Conservation (phyloP, 2,888 invertebrate species). For the Lordiphosa andalusiaca region DNA sequence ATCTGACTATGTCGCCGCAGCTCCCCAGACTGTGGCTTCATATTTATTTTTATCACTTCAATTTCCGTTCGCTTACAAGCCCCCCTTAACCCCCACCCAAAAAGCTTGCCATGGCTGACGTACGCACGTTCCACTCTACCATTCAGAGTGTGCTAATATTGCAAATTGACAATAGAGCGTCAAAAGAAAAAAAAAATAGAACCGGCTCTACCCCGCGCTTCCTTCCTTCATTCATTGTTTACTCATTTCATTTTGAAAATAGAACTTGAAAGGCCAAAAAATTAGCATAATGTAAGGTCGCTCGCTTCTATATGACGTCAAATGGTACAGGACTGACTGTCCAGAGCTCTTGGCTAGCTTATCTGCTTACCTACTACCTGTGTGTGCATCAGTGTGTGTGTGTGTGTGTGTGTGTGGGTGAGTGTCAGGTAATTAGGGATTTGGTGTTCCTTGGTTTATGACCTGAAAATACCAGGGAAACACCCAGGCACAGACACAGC, state of each 20-base stretch:
- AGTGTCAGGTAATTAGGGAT: slow-evolving; percentile 10
- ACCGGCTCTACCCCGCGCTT: slow-evolving; percentile 38
- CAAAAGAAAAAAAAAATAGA: slow-evolving; percentile 41
- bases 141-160: slow-evolving; percentile 60
- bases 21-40: slow-evolving; percentile 51
- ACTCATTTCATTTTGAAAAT: slow-evolving; percentile 51
- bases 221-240: slow-evolving; percentile 37
- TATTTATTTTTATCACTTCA: slow-evolving; percentile 72
- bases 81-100: slow-evolving; percentile 4
- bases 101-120: slow-evolving; percentile 37
- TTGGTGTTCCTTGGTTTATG: slow-evolving; percentile 21
- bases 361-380: neutral
- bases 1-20: slow-evolving; percentile 32
- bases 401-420: too few species aligned
- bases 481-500: slow-evolving; percentile 10
- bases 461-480: slow-evolving; percentile 31
- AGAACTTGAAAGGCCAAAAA: slow-evolving; percentile 44
- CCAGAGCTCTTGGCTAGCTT: neutral
- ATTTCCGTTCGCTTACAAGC: slow-evolving; percentile 63
- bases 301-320: slow-evolving; percentile 11
- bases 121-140: slow-evolving; percentile 33
- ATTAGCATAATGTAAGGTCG: slow-evolving; percentile 66
- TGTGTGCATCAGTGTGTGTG: too few species aligned
- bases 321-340: slow-evolving; percentile 13
- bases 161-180: slow-evolving; percentile 66